Conservation (phyloP, 1,140 invertebrate species). For the Dolichoris vasculosae region DNA sequence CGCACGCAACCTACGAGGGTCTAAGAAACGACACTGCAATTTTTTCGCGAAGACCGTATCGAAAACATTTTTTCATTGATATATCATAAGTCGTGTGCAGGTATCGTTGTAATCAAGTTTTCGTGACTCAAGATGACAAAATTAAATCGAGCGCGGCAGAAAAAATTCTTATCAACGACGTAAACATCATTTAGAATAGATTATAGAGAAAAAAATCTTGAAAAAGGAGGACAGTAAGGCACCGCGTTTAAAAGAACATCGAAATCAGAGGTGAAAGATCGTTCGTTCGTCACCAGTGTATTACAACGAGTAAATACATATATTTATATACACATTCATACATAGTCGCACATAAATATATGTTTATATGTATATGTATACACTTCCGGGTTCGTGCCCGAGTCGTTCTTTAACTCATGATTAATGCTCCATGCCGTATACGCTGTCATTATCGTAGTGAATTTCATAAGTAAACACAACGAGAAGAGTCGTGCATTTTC, state of each 20-base stretch:
- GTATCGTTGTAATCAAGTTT: too few relatives aligned
- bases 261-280: background rate
- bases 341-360: too few relatives aligned
- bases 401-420: background rate
- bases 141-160: background rate
- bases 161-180: background rate
- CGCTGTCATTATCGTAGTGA: slow-evolving; percentile 11
- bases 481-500: background rate
- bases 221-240: background rate
- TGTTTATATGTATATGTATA: too few relatives aligned
- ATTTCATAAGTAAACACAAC: slow-evolving; percentile 19
- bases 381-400: slow-evolving; percentile 17
- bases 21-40: too few relatives aligned
- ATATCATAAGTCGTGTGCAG: too few relatives aligned
- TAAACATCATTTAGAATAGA: background rate
- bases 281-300: background rate
- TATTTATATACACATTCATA: too few relatives aligned
- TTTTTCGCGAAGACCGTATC: too few relatives aligned
- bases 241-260: background rate
- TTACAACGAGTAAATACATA: background rate
- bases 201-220: background rate
- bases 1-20: too few relatives aligned
- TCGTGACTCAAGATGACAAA: background rate
- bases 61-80: too few relatives aligned
- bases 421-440: background rate